Conservation (phyloP, 2,888 invertebrate species). For the Dolomedes plantarius region DNA sequence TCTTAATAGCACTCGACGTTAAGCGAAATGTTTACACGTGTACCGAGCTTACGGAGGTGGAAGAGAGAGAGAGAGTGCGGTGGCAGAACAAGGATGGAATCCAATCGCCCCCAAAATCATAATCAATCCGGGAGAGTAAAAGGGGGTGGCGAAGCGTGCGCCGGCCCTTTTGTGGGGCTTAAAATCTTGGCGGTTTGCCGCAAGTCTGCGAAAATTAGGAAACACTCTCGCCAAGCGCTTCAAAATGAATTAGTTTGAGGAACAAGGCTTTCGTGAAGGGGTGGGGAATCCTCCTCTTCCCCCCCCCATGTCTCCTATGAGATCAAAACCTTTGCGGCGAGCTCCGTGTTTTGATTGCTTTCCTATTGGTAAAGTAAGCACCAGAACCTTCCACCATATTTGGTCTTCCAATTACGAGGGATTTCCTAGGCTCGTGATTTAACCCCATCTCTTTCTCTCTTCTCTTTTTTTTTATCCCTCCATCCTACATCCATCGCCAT, state of each 20-base stretch:
- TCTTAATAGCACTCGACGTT: background rate
- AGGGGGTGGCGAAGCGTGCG: background rate
- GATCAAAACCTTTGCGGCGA: conserved; percentile 60
- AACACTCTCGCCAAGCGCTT: conserved; percentile 63
- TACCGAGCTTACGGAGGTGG: background rate
- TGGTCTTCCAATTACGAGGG: conserved; percentile 66
- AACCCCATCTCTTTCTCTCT: conserved; percentile 34
- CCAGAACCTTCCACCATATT: conserved; percentile 66
- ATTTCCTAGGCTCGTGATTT: conserved; percentile 62
- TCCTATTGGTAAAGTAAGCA: conserved; percentile 69
- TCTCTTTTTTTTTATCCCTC: conserved; percentile 10
- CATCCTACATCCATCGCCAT: conserved; percentile 22
- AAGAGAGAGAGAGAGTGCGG: too few species aligned
- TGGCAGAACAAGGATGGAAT: background rate
- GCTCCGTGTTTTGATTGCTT: conserved; percentile 60
- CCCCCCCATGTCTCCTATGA: background rate
- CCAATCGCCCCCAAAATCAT: conserved; percentile 48
- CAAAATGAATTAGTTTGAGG: conserved; percentile 65
- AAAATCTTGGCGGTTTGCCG: conserved; percentile 53
- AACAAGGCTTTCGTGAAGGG: conserved; percentile 10
- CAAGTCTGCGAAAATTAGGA: conserved; percentile 65
- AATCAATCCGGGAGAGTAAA: conserved; percentile 46
- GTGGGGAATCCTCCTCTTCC: background rate
- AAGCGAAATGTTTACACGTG: conserved; percentile 14
- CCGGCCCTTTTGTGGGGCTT: conserved; percentile 60